phyloP scores from a whole-genome alignment of 2,888 invertebrate genomes.

The Arenicola marina region DNA sequence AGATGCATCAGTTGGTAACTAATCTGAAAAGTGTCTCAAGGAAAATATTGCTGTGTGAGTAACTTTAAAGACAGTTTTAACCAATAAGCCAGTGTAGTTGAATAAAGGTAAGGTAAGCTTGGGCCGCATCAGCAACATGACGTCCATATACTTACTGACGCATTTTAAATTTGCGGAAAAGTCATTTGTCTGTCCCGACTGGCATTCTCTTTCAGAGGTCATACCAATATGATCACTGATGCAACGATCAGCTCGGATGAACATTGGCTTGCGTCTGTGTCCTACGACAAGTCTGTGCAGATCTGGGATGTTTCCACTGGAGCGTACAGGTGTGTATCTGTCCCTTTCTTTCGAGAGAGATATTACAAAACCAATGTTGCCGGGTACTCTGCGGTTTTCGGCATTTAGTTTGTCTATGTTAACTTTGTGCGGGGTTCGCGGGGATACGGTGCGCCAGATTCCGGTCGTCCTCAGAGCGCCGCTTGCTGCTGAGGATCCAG shows the following conservation, averaged over 20 bases:
- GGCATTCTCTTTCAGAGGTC: conserved; percentile 44
- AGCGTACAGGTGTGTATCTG: conserved; percentile 48
- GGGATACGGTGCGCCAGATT: too few species aligned
- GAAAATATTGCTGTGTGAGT: too few species aligned
- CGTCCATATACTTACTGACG: too few species aligned
- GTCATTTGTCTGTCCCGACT: too few species aligned
- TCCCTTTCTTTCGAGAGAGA: neutral
- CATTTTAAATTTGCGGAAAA: too few species aligned
- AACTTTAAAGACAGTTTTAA: neutral
- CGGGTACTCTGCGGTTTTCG: neutral
- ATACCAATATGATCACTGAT: conserved; percentile 53
- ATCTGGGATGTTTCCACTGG: conserved; percentile 61
- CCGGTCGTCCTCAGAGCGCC: neutral
- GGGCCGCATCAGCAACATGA: too few species aligned
- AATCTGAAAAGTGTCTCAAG: too few species aligned
- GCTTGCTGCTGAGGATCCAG: too few species aligned
- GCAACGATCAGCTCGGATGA: conserved; percentile 53
- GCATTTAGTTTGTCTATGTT: neutral
- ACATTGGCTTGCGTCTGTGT: conserved; percentile 56
- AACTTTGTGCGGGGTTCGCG: too few species aligned
- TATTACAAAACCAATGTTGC: neutral
- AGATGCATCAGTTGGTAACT: too few species aligned
- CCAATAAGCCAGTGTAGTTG: too few species aligned
- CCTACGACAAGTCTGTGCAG: conserved; percentile 58
- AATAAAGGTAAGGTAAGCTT: too few species aligned